Evolutionary conservation across 2,797 vertebrate species (phyloP).

Genomic region (Amniataba percoides): DNA sequence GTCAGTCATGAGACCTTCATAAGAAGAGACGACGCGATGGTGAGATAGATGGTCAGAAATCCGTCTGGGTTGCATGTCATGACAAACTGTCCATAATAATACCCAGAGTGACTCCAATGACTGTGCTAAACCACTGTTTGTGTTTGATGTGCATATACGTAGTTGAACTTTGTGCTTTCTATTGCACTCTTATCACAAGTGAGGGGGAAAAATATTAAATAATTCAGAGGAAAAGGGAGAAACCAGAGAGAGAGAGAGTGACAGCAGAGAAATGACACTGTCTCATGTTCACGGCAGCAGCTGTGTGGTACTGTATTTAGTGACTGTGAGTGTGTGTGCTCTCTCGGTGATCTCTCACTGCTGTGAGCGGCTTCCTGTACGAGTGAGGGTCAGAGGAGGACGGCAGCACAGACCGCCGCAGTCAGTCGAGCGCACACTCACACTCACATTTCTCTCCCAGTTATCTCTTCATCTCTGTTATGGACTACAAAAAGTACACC

Average conservation of each 20-base stretch:
- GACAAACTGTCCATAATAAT: neutral
- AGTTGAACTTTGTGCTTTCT: constrained; percentile 43
- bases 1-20: constrained; percentile 14
- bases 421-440: neutral
- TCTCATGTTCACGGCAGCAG: constrained; percentile 2
- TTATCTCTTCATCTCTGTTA: constrained; percentile 35
- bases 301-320: neutral
- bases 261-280: constrained; percentile 6
- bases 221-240: constrained; percentile 8
- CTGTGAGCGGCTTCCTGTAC: constrained; percentile 42
- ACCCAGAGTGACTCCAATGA: neutral
- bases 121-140: neutral
- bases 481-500: constrained; percentile 20
- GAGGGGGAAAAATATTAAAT: neutral
- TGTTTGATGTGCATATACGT: neutral
- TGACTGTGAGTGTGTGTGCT: constrained; percentile 27
- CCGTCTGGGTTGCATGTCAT: constrained; percentile 21
- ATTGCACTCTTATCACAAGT: neutral
- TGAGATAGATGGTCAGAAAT: constrained; percentile 12
- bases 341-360: constrained; percentile 5
- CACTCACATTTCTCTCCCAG: constrained; percentile 19
- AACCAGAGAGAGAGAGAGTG: neutral
- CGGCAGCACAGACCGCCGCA: neutral
- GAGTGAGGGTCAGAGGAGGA: constrained; percentile 8
- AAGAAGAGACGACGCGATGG: constrained; percentile 12